Conservation (phyloP, 2,888 invertebrate species). For the Vannuccia rotundouncinata region DNA sequence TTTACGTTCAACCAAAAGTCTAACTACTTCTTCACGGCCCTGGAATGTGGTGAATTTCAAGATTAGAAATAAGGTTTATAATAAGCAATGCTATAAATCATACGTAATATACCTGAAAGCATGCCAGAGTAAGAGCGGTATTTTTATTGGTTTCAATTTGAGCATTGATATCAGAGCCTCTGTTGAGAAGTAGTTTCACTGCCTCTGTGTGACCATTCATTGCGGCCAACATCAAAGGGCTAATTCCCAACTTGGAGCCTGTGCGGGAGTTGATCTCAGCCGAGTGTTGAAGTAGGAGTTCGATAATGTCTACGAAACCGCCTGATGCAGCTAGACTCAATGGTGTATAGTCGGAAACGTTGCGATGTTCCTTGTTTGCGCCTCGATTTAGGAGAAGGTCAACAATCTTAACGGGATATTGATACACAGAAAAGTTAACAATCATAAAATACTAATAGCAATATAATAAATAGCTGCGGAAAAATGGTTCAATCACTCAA, state of each 20-base stretch:
- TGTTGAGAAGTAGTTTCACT: slow-evolving; percentile 84
- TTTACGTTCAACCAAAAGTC: slow-evolving; percentile 83
- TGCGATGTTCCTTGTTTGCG: slow-evolving; percentile 88
- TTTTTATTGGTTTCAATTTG: slow-evolving; percentile 94
- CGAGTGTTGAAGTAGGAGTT: slow-evolving; percentile 80
- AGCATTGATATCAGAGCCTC: slow-evolving; percentile 98
- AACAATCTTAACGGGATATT: slow-evolving; percentile 60
- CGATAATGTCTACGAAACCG: slow-evolving; percentile 95
- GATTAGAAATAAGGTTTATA: no score
- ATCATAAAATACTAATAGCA: no score
- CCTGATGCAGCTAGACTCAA: slow-evolving; percentile 95
- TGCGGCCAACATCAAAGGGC: slow-evolving; percentile 94
- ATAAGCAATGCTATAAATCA: no score
- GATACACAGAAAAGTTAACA: no score
- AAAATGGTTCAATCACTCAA: no score
- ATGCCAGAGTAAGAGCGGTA: slow-evolving; percentile 93
- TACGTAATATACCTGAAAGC: slow-evolving; percentile 65
- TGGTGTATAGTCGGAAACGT: slow-evolving; percentile 97
- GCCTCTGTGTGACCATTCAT: slow-evolving; percentile 97
- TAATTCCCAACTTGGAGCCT: slow-evolving; percentile 94
- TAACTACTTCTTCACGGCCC: slow-evolving; percentile 92
- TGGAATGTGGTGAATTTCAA: no score
- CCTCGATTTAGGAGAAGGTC: slow-evolving; percentile 78
- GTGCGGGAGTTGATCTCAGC: slow-evolving; percentile 88
- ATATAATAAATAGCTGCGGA: no score